These are phyloP conservation scores for Strigamia crassipes DNA, from an alignment of 2,888 invertebrate species.

Conservation along the genomic window DNA sequence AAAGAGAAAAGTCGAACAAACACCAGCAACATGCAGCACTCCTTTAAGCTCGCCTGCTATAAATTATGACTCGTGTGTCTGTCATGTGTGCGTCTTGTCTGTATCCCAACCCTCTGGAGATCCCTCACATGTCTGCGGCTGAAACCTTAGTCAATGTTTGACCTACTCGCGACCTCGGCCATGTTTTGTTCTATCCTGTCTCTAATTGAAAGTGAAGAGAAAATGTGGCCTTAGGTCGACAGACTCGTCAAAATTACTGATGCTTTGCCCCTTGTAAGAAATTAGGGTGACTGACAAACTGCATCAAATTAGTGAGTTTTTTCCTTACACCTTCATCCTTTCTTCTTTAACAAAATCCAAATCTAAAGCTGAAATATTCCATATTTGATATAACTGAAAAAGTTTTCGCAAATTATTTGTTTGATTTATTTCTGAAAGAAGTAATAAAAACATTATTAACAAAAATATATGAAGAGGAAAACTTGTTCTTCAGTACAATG, in stretches of 20 bases:
- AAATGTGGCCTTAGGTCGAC: constrained; percentile 19
- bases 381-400: too few species aligned
- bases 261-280: not conserved
- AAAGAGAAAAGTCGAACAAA: constrained; percentile 1
- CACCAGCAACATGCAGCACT: not conserved
- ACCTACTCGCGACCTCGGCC: not conserved
- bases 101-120: constrained; percentile 36
- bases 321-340: not conserved
- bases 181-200: constrained; percentile 19
- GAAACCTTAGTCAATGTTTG: constrained; percentile 28
- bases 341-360: too few species aligned
- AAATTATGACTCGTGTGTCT: constrained; percentile 8
- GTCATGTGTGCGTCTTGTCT: constrained; percentile 12
- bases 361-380: too few species aligned
- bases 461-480: too few species aligned
- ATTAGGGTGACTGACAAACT: not conserved
- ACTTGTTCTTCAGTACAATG: too few species aligned
- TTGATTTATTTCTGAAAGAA: too few species aligned
- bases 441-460: too few species aligned
- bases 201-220: constrained; percentile 40
- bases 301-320: not conserved
- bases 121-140: constrained; percentile 32
- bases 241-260: constrained; percentile 24
- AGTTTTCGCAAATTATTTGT: too few species aligned
- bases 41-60: not conserved